phyloP scores from a whole-genome alignment of 2,888 invertebrate genomes.

The Trilocha varians region DNA sequence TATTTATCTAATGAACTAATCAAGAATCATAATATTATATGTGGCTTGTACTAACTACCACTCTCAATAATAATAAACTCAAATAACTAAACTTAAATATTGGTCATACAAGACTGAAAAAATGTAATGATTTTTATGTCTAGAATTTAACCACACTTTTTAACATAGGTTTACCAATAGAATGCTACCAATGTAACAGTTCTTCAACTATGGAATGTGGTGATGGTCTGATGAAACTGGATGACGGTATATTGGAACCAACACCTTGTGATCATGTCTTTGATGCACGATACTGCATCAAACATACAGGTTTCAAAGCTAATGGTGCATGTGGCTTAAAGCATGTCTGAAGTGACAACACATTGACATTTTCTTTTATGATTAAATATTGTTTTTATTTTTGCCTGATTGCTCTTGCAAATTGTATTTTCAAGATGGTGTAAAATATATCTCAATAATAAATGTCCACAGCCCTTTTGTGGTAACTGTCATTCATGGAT shows the following conservation, averaged over 20 bases:
- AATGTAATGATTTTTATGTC: not conserved
- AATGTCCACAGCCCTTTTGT: too few species aligned
- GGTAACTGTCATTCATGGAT: too few species aligned
- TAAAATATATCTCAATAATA: too few species aligned
- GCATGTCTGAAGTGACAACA: not conserved
- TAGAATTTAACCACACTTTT: not conserved
- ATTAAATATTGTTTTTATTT: too few species aligned
- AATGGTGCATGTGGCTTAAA: not conserved
- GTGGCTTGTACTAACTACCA: too few species aligned
- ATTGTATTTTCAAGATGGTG: too few species aligned
- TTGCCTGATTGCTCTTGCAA: too few species aligned
- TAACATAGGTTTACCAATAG: slow-evolving; percentile 61
- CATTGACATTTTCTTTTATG: too few species aligned
- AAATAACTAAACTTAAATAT: not conserved
- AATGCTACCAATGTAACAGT: slow-evolving; percentile 87
- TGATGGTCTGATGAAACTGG: slow-evolving; percentile 76
- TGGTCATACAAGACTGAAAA: not conserved
- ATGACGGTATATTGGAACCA: slow-evolving; percentile 71
- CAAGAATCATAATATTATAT: too few species aligned
- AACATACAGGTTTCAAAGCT: slow-evolving; percentile 75
- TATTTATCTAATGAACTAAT: too few species aligned
- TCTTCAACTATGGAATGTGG: slow-evolving; percentile 78
- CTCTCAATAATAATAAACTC: too few species aligned
- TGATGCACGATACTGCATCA: slow-evolving; percentile 88
- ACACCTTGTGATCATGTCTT: slow-evolving; percentile 81